These are phyloP conservation scores for Athalia rosae DNA, from an alignment of 2,888 invertebrate species.

Conservation along the genomic window DNA sequence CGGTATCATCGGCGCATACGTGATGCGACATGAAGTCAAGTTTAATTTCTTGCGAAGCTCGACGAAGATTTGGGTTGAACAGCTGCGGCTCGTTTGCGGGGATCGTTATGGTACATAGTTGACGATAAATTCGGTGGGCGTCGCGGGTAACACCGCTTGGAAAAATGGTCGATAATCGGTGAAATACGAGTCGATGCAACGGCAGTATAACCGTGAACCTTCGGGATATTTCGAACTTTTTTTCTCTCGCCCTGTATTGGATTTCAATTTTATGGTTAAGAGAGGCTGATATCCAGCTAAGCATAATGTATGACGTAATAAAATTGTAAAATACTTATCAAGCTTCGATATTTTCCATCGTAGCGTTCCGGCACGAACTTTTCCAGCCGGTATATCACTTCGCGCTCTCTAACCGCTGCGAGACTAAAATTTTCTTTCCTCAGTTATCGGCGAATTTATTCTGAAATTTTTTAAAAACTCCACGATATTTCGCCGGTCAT, in stretches of 20 bases:
- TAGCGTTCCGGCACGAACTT: slow-evolving; percentile 6
- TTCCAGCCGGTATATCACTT: slow-evolving; percentile 31
- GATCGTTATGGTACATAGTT: slow-evolving; percentile 49
- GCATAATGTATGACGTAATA: slow-evolving; percentile 62
- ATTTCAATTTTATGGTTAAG: slow-evolving; percentile 63
- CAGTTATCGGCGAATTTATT: slow-evolving; percentile 6
- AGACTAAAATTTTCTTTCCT: slow-evolving; percentile 25
- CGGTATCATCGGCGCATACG: background rate
- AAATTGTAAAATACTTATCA: slow-evolving; percentile 52
- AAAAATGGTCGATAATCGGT: slow-evolving; percentile 58
- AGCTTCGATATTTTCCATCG: slow-evolving; percentile 38
- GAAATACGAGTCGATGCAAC: slow-evolving; percentile 52
- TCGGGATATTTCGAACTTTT: slow-evolving; percentile 51
- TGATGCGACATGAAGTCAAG: slow-evolving; percentile 14
- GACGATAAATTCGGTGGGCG: slow-evolving; percentile 52
- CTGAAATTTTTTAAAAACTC: background rate
- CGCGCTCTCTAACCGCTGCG: background rate
- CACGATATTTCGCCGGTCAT: too few relatives aligned
- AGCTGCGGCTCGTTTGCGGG: slow-evolving; percentile 49
- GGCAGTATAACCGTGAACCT: slow-evolving; percentile 51
- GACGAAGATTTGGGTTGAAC: slow-evolving; percentile 51
- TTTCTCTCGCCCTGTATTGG: slow-evolving; percentile 56
- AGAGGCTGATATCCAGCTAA: slow-evolving; percentile 61
- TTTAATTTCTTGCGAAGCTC: slow-evolving; percentile 47
- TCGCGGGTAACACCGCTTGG: slow-evolving; percentile 49